phyloP scores from a whole-genome alignment of 2,888 invertebrate genomes.

The Eudemis profundana region DNA sequence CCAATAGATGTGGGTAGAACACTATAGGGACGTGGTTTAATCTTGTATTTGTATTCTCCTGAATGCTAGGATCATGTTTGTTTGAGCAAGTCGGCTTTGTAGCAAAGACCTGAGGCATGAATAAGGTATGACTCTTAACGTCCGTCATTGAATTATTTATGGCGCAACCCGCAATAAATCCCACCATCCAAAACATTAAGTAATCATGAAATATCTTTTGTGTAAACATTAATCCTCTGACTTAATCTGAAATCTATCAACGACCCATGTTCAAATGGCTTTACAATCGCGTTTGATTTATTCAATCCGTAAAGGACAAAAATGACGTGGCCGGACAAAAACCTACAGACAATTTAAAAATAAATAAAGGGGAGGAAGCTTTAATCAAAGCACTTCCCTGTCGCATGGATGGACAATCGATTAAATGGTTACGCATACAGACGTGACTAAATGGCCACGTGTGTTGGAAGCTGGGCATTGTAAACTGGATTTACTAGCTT shows the following conservation, averaged over 20 bases:
- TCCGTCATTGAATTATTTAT: conserved; percentile 66
- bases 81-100: conserved; percentile 42
- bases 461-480: conserved; percentile 39
- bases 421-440: conserved; percentile 65
- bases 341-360: conserved; percentile 70
- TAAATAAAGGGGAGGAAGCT: conserved; percentile 78
- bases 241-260: conserved; percentile 35
- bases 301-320: conserved; percentile 59
- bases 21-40: background rate
- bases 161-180: conserved; percentile 55
- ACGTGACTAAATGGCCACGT: conserved; percentile 53
- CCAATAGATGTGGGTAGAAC: conserved; percentile 12
- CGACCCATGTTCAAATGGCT: conserved; percentile 10
- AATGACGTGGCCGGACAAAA: conserved; percentile 55
- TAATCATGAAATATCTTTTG: conserved; percentile 43
- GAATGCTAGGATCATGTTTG: conserved; percentile 23
- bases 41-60: conserved; percentile 5
- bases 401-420: conserved; percentile 77
- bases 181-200: conserved; percentile 46
- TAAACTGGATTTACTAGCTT: conserved; percentile 44
- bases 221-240: conserved; percentile 29
- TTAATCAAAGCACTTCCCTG: conserved; percentile 77
- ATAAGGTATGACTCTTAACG: conserved; percentile 58
- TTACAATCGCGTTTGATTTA: conserved; percentile 46
- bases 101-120: conserved; percentile 51